Percentiles rank a stretch among this genome's conserved stretches.
These are phyloP conservation scores for Rhynchonycteris naso DNA, from an alignment of 2,797 vertebrate species.

Conservation along the genomic window DNA sequence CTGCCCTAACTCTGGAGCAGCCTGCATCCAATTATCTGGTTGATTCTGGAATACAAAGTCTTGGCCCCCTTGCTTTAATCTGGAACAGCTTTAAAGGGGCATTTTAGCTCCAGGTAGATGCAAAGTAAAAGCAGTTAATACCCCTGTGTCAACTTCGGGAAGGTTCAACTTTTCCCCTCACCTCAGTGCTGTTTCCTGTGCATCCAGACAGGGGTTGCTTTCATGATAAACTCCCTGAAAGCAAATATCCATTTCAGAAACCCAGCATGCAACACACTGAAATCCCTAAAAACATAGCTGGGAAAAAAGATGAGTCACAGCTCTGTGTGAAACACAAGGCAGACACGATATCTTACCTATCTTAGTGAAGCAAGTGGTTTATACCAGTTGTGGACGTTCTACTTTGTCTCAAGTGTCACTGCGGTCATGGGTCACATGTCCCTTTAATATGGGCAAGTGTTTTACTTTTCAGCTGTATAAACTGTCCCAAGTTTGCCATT, in stretches of 20 bases:
- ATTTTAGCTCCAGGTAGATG: not conserved
- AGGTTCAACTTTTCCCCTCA: not conserved
- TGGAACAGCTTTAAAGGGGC: not conserved
- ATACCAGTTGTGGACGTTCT: not conserved
- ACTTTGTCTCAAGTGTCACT: not conserved
- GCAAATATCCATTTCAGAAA: not conserved
- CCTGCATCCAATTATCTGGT: too few relatives aligned
- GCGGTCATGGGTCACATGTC: not conserved
- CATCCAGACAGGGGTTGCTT: not conserved
- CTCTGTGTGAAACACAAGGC: not conserved
- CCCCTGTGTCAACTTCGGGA: rapidly evolving
- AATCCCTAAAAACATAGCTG: not conserved
- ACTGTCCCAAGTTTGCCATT: conserved; percentile 48
- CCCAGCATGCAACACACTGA: not conserved
- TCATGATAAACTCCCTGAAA: not conserved
- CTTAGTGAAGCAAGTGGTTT: rapidly evolving
- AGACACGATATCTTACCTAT: too few relatives aligned
- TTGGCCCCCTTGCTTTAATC: not conserved
- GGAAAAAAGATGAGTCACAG: not conserved
- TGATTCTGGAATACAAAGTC: rapidly evolving
- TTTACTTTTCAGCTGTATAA: conserved; percentile 40
- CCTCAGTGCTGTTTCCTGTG: rapidly evolving
- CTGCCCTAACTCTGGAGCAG: not conserved
- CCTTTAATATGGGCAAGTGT: not conserved
- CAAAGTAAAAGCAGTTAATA: not conserved